These are phyloP conservation scores for Anagrus nilaparvatae DNA, from an alignment of 1,140 invertebrate species.

Conservation along the genomic window DNA sequence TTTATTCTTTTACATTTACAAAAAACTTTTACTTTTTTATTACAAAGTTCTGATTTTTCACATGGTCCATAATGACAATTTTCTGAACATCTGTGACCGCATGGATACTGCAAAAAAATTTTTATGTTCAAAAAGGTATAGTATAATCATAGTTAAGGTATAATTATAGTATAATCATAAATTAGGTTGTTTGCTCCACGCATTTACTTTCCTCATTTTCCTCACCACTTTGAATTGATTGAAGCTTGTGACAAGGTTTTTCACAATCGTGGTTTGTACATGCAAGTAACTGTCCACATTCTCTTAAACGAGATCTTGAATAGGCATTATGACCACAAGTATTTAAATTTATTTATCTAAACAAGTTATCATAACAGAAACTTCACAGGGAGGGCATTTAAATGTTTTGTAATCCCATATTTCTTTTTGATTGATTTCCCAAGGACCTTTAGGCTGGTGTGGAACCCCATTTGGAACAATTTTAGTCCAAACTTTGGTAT, in stretches of 20 bases:
- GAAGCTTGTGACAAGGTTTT: conserved; percentile 55
- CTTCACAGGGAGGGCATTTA: conserved; percentile 60
- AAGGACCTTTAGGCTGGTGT: conserved; percentile 63
- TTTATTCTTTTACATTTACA: conserved; percentile 73
- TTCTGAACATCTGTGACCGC: conserved; percentile 54
- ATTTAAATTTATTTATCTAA: conserved; percentile 77
- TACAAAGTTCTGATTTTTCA: conserved; percentile 55
- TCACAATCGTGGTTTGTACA: conserved; percentile 77
- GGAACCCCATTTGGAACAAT: conserved; percentile 41
- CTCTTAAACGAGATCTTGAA: conserved; percentile 60
- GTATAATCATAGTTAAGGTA: too few species aligned
- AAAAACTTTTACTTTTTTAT: conserved; percentile 66
- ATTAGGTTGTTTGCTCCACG: conserved; percentile 55
- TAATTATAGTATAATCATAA: too few species aligned
- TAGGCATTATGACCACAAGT: conserved; percentile 58
- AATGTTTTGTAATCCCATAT: conserved; percentile 54
- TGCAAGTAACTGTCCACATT: conserved; percentile 54
- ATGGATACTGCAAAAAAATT: conserved; percentile 45
- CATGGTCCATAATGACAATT: conserved; percentile 72
- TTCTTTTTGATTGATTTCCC: conserved; percentile 59
- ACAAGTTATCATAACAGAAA: conserved; percentile 64
- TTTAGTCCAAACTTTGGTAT: conserved; percentile 64
- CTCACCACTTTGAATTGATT: conserved; percentile 33
- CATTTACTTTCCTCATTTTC: conserved; percentile 47
- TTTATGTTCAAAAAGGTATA: too few species aligned